Evolutionary conservation across 1,140 invertebrate species (phyloP).

Genomic region (Neodiprion virginianus): DNA sequence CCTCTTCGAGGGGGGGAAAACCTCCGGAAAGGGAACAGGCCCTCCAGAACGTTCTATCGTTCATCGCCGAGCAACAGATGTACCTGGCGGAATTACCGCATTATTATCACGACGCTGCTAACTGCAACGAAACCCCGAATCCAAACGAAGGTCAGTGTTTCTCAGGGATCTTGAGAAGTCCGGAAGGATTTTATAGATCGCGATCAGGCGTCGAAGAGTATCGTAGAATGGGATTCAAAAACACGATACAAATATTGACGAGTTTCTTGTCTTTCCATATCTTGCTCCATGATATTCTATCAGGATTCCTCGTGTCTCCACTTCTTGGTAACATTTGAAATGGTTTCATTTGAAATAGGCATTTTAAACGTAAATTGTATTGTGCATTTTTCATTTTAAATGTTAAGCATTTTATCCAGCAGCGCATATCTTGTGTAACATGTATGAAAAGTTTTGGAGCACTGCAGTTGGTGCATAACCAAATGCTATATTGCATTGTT

Average conservation of each 20-base stretch:
- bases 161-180: neutral
- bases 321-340: too few species aligned
- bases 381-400: too few species aligned
- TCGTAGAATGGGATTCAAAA: too few species aligned
- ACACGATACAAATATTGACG: neutral
- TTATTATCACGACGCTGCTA: slow-evolving; percentile 26
- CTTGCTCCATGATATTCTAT: neutral
- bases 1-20: slow-evolving; percentile 69
- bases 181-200: too few species aligned
- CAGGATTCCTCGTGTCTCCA: too few species aligned
- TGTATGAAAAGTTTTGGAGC: too few species aligned
- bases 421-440: too few species aligned
- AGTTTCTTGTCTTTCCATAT: neutral
- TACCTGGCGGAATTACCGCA: slow-evolving; percentile 62
- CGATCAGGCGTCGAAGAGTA: neutral
- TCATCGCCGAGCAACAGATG: slow-evolving; percentile 79
- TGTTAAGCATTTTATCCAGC: too few species aligned
- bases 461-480: too few species aligned
- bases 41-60: slow-evolving; percentile 75
- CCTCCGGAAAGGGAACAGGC: slow-evolving; percentile 72
- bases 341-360: too few species aligned
- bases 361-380: too few species aligned
- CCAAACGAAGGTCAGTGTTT: slow-evolving; percentile 39
- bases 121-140: slow-evolving; percentile 30
- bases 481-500: too few species aligned